A percentile compares a stretch with the other conserved stretches of the same genome.
Evolutionary conservation across 2,113 vertebrate genomes (phyloP).

Genomic region (Leucopsar rothschildi): DNA sequence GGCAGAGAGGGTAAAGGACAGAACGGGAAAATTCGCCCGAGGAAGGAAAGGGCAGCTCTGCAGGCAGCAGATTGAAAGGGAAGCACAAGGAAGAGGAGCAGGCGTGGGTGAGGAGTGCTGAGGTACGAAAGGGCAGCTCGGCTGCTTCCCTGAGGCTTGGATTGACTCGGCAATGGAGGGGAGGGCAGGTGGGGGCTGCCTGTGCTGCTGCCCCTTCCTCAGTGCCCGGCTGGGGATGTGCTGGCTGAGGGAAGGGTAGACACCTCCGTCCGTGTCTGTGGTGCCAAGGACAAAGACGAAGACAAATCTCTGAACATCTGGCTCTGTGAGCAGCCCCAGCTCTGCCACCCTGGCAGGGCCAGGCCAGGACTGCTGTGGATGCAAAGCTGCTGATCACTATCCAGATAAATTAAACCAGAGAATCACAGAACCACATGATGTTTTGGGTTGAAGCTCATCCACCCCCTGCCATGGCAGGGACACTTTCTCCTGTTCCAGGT

Average conservation of each 20-base stretch:
- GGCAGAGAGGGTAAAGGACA: fast-evolving
- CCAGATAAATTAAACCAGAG: background rate
- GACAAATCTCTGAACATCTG: background rate
- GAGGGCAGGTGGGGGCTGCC: background rate
- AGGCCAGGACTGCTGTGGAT: background rate
- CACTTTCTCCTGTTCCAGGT: fast-evolving
- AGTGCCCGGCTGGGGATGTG: background rate
- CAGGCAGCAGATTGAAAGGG: background rate
- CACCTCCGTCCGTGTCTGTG: fast-evolving
- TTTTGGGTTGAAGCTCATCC: background rate
- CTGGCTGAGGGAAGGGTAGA: background rate
- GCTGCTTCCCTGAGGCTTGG: background rate
- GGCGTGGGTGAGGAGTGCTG: background rate
- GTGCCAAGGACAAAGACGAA: background rate
- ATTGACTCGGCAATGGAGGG: fast-evolving
- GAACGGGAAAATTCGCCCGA: background rate
- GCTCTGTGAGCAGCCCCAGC: background rate
- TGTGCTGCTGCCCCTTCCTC: background rate
- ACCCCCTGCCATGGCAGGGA: background rate
- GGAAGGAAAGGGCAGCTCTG: background rate
- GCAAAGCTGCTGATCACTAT: background rate
- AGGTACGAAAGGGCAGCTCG: background rate
- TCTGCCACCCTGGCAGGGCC: background rate
- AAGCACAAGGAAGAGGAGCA: background rate
- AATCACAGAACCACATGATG: background rate